phyloP scores from a whole-genome alignment of 2,113 vertebrate genomes.

The Cryptomyrus ogoouensis region DNA sequence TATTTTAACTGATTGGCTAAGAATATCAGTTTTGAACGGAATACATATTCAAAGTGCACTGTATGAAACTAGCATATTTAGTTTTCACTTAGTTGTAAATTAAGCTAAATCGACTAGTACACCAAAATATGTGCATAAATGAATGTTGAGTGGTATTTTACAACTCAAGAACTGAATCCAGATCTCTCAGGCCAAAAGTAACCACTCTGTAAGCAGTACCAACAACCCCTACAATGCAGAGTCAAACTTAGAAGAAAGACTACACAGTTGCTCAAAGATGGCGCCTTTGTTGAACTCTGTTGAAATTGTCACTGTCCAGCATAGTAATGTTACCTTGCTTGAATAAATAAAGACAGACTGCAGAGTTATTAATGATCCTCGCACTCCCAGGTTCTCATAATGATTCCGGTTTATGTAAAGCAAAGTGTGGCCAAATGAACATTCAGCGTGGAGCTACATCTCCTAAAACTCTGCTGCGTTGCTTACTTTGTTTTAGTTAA shows the following conservation, averaged over 20 bases:
- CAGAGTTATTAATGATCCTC: neutral
- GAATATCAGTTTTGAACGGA: no score
- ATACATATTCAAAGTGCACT: no score
- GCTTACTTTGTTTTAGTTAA: neutral
- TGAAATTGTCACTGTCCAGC: neutral
- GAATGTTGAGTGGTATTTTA: neutral
- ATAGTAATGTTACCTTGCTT: neutral
- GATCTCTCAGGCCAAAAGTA: neutral
- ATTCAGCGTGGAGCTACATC: neutral
- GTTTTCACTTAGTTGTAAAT: neutral
- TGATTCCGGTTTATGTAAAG: neutral
- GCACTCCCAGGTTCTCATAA: neutral
- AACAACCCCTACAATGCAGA: neutral
- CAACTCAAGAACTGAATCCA: neutral
- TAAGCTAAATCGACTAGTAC: neutral
- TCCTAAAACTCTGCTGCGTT: neutral
- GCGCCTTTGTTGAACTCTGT: neutral
- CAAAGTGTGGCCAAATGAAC: neutral
- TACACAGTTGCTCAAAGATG: neutral
- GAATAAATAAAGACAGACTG: neutral
- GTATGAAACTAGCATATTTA: neutral
- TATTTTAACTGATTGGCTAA: no score
- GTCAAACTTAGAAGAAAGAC: neutral
- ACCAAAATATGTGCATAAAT: neutral
- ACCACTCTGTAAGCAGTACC: neutral